Evolutionary conservation across 2,888 invertebrate genomes (phyloP), one percentile per base, ranked within the genome.

Genomic region (Andricus quercusramuli): DNA sequence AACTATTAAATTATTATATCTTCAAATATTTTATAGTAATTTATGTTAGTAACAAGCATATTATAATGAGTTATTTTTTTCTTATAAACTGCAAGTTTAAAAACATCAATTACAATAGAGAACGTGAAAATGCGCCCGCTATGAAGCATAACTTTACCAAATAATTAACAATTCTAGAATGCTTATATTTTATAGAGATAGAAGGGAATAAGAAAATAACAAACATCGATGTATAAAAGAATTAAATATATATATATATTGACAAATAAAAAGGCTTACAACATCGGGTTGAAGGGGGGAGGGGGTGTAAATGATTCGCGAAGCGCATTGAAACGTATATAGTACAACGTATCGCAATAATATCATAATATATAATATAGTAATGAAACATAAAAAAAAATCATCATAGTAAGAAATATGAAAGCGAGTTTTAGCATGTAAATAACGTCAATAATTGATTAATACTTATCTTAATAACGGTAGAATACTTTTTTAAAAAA

Each of bases 331-430:
- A 79, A 68, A 81, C 87, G 82, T 89, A 89, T 89, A 89, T 89
- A 87, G 85, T 89, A 89, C 89, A 89, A 87, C 84, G 85, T 85
- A 86, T 87, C 67, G 41, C 67, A 67, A 67, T 67, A 67, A 67
- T 67, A 67, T 67, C 37, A 67, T 67, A 67, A 67, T 67, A 67
- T 41, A 41, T 66, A 64, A 66, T 66, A 67, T 67, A 67, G 41
- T 13, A 41, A 74, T 37, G 32, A 59, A 74, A 74, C 74, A 74
- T 68, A 68, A 17, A 68, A n/a, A 44, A 47, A 47, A 68, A 5
- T 47, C 68, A 44, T 47, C 29, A 44, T 47, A 68, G 68, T 68
- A 68, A 68, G 29, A 47, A 68, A 25, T 67, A 67, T 67, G n/a
- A n/a, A 67, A 67, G 67, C 29, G 64, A 64, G 64, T 56, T 74